Evolutionary conservation across 2,113 vertebrate genomes (phyloP).

Genomic region (Oreochromis tanganicae): DNA sequence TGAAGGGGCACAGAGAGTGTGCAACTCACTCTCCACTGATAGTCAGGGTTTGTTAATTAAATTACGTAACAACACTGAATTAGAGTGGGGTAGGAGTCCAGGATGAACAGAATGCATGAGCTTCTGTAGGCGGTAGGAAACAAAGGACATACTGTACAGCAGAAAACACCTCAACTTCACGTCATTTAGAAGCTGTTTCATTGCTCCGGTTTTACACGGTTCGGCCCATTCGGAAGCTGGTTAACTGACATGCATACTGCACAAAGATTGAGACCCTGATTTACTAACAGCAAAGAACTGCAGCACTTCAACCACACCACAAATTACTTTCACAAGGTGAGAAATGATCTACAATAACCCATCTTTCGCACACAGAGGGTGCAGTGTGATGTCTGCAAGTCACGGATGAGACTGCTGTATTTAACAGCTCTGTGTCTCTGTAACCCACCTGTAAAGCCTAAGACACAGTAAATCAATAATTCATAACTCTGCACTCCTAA

Average conservation of each 20-base stretch:
- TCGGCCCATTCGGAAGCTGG: slow-evolving; percentile 18
- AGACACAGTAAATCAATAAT: slow-evolving; percentile 25
- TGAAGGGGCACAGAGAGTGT: slow-evolving; percentile 36
- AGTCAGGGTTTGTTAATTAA: slow-evolving; percentile 31
- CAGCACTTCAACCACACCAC: background rate
- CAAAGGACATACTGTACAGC: slow-evolving; percentile 11
- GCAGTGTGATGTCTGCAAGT: background rate
- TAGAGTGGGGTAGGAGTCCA: slow-evolving; percentile 20
- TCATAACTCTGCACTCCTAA: background rate
- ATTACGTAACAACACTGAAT: slow-evolving; percentile 28
- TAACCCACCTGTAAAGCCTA: background rate
- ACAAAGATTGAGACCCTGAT: slow-evolving; percentile 17
- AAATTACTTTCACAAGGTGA: background rate
- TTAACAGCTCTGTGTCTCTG: background rate
- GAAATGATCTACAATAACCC: slow-evolving; percentile 10
- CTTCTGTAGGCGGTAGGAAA: slow-evolving; percentile 29
- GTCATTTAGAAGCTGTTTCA: slow-evolving; percentile 14
- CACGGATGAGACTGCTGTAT: background rate
- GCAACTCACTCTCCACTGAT: slow-evolving; percentile 13
- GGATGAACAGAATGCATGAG: slow-evolving; percentile 4
- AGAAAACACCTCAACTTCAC: slow-evolving; percentile 20
- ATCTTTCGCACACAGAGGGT: background rate
- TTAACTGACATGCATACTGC: slow-evolving; percentile 42
- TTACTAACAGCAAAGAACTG: slow-evolving; percentile 1
- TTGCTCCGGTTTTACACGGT: slow-evolving; percentile 19